Evolutionary conservation across 1,140 invertebrate species (phyloP), one percentile per base, ranked within the genome.

Genomic region (Nebria ingens): DNA sequence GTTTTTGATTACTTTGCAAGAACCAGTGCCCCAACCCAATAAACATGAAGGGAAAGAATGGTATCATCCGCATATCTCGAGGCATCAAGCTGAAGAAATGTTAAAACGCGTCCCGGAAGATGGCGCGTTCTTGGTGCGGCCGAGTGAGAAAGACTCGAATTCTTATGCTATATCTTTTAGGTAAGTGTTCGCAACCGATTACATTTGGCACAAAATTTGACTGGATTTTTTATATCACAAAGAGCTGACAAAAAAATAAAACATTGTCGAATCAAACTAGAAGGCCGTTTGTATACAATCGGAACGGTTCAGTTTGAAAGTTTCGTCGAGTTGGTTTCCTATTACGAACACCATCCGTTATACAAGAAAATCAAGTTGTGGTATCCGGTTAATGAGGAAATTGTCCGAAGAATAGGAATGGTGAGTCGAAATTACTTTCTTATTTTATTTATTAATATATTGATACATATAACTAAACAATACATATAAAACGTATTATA

Each of bases 141-240:
- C 87, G 2, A 89, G 85, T 65, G 89, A 93, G 63, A 89, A 89
- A 63, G 91, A 93, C 59, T 76, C 77, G 2, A 84, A 85, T 63
- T 85, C 84, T 12, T 97, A 89, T 73, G 90, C 91, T n/a, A 93
- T 98, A 62, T 96, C 92, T 56, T 98, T 97, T 71, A 86, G 90
- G 84, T 91, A 75, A 67, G 56, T 64, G 58, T 55, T 11, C 42
- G n/a, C 49, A 38, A 52, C 20, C n/a, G 29, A n/a, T n/a, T n/a
- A n/a, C n/a, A n/a, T 55, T 55, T 55, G 23, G 23, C 29, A 15
- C 23, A 20, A 3, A 54, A 40, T 40, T 17, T 40, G 13, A 9
- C 38, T 40, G 17, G 25, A 40, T 53, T 22, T 23, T 56, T 45
- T 58, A 62, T 62, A 34, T 60, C 51, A 71, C 74, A 56, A 65